Evolutionary conservation across 2,888 invertebrate species (phyloP).

Genomic region (Punctoribates punctum): DNA sequence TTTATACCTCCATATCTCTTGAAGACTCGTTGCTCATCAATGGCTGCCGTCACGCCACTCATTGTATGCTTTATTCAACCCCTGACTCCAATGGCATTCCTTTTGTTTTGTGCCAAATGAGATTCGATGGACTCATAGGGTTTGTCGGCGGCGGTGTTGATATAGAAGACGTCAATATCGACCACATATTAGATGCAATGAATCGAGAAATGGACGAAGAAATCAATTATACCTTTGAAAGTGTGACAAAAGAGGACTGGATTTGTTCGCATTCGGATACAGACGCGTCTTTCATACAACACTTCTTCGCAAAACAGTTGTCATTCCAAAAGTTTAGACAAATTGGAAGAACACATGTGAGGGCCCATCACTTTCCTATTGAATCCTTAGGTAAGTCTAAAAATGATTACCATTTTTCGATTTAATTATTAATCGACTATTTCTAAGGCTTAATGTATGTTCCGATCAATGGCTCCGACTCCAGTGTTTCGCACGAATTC

Average conservation of each 20-base stretch:
- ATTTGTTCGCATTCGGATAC: background rate
- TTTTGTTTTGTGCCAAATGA: background rate
- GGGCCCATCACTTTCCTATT: background rate
- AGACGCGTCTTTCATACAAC: background rate
- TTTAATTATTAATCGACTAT: background rate
- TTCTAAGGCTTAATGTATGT: background rate
- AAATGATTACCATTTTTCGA: background rate
- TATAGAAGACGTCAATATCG: background rate
- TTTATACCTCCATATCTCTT: background rate
- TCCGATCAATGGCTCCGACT: background rate
- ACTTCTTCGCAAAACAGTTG: conserved; percentile 12
- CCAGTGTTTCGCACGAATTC: conserved; percentile 46
- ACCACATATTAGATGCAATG: background rate
- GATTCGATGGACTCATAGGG: conserved; percentile 15
- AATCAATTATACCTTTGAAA: conserved; percentile 8
- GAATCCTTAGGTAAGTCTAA: background rate
- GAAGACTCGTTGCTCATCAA: background rate
- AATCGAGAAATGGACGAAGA: conserved; percentile 29
- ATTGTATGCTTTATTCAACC: conserved; percentile 50
- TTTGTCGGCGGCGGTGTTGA: conserved; percentile 19
- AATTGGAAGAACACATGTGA: background rate
- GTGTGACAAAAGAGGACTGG: too few species aligned
- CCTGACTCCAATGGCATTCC: background rate
- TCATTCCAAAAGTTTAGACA: background rate
- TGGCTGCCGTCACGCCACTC: conserved; percentile 46